These are phyloP conservation scores for Hoplodrina ambigua DNA, from an alignment of 2,888 invertebrate genomes.

Conservation along the genomic window DNA sequence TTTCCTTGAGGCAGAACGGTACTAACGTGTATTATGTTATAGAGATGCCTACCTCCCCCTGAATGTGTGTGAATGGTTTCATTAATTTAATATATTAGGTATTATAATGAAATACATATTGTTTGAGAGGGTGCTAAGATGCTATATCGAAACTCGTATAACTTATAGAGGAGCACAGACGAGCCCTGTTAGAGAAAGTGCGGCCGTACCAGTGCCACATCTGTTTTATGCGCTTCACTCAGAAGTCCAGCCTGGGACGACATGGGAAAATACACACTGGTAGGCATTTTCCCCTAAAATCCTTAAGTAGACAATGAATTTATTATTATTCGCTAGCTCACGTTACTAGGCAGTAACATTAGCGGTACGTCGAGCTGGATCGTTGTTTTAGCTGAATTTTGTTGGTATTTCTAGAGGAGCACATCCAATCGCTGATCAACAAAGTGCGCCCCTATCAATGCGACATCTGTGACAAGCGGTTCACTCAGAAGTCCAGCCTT, in stretches of 20 bases:
- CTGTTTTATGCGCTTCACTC: constrained; percentile 93
- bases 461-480: constrained; percentile 94
- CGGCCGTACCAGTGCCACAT: constrained; percentile 93
- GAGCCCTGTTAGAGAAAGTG: constrained; percentile 91
- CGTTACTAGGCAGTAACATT: constrained; percentile 83
- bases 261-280: constrained; percentile 93
- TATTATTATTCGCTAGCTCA: constrained; percentile 83
- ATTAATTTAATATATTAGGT: constrained; percentile 75
- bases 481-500: constrained; percentile 95
- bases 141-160: constrained; percentile 89
- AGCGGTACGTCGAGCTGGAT: constrained; percentile 79
- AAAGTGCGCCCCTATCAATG: constrained; percentile 92
- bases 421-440: constrained; percentile 91
- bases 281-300: constrained; percentile 90
- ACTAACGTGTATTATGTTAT: constrained; percentile 72
- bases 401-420: constrained; percentile 91
- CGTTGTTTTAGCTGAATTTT: constrained; percentile 88
- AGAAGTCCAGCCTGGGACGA: constrained; percentile 94
- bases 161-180: constrained; percentile 91
- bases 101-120: constrained; percentile 74
- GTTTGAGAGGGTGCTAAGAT: constrained; percentile 83
- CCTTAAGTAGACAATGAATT: constrained; percentile 88
- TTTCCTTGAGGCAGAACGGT: constrained; percentile 85
- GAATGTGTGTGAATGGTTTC: constrained; percentile 85
- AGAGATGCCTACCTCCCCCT: constrained; percentile 87